Evolutionary conservation across 2,888 invertebrate species (phyloP), one percentile per base, ranked within the genome.

Genomic region (Labia minor): DNA sequence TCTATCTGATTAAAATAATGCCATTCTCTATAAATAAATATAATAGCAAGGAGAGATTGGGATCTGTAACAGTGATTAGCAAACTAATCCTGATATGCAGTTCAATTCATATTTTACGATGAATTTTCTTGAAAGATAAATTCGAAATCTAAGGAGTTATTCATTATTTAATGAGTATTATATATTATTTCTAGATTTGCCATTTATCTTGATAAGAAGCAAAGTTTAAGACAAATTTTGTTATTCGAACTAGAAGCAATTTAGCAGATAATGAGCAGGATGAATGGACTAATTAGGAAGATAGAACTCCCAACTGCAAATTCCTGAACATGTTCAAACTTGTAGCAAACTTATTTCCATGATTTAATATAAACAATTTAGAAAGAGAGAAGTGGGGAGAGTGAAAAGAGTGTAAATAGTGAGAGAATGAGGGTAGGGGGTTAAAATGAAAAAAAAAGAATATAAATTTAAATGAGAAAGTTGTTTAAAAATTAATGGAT

Each of bases 151-250:
- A n/a, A 26, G 26, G 26, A 49, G 49, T 49, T 16, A 49, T 11
- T 14, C 49, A 49, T 49, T 49, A 49, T 49, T 49, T 49, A 49
- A 49, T 49, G 49, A 49, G 16, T 8, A 49, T 49, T 49, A 49
- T 49, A 49, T 49, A 49, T 49, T 49, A 49, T 49, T 49, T 49
- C 49, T 49, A 49, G 49, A 49, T 49, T 49, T 49, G 49, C 49
- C 14, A 49, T 49, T 49, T 49, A 49, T 49, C 49, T 49, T 49
- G 49, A 49, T 49, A 49, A 49, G 49, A 49, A 49, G n/a, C 49
- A 49, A 49, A 49, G n/a, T 49, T 49, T 49, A 49, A 49, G 49
- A 49, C 49, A 49, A 49, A 49, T 49, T 49, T 49, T 49, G 49
- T 14, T 49, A 49, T 49, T 49, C 49, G 49, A 49, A 49, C 49